Evolutionary conservation across 2,888 invertebrate genomes (phyloP), one percentile per base, ranked within the genome.

Genomic region (Drosophila lacicola): DNA sequence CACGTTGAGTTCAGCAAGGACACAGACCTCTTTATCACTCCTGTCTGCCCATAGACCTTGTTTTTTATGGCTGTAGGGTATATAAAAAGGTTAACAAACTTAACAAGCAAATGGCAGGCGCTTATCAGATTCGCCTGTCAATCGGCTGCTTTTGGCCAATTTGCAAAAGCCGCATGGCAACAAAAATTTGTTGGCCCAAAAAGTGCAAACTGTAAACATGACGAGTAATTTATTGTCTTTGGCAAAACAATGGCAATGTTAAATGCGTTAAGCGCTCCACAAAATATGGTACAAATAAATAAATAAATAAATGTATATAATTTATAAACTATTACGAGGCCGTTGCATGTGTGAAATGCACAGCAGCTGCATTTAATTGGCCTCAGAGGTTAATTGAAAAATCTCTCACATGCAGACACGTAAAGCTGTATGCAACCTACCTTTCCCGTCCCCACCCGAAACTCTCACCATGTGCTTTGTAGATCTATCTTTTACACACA

Each of bases 341-440:
- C 63, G 11, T 33, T 17, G n/a, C 14, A 39, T 39, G 36, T 51
- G 44, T 42, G 54, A 68, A 37, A 61, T 36, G 44, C 21, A 65
- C 34, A 14, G 44, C 51, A 63, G 63, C 74, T 46, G 54, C 68
- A 63, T 55, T 63, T 66, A 68, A 67, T 80, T 85, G 73, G 83
- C 76, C 81, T 60, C 49, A 41, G 67, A 83, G 86, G 82, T 80
- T 82, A 82, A 83, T 86, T 80, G 86, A 77, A 83, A 80, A 83
- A 73, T 66, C 73, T 66, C 73, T 82, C 78, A 62, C 56, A 75
- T 70, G 71, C 53, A 39, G 49, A 45, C 42, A 63, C 64, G 53
- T 64, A 55, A 47, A 39, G 37, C 37, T 13, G 19, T 17, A 19
- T 39, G 8, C 29, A 42, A n/a, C 50, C 42, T 14, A 17, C n/a